phyloP scores from a whole-genome alignment of 2,888 invertebrate species.

The Digitonthophagus gazella region DNA sequence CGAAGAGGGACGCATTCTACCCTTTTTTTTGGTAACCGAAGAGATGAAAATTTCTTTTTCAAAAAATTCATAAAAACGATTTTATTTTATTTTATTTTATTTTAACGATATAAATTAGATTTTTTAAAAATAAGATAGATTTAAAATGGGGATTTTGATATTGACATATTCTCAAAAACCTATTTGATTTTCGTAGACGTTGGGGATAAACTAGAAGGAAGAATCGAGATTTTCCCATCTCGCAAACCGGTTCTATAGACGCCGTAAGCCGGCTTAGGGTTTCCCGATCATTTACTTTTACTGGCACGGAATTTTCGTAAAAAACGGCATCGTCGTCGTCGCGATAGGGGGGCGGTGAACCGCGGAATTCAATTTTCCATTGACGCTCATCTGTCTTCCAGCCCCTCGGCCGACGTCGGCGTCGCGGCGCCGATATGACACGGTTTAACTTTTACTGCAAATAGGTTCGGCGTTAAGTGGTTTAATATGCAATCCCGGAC shows the following conservation, averaged over 20 bases:
- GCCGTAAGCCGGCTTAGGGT: conserved; percentile 14
- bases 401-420: conserved; percentile 13
- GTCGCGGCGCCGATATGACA: background rate
- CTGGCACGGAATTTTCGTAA: conserved; percentile 10
- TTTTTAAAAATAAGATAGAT: background rate
- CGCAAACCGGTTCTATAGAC: background rate
- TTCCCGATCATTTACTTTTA: conserved; percentile 16
- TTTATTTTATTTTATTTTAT: no score
- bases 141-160: background rate
- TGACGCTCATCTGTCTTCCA: conserved; percentile 53
- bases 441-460: conserved; percentile 18
- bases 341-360: conserved; percentile 62
- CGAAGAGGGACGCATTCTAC: background rate
- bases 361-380: conserved; percentile 70
- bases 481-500: conserved; percentile 7
- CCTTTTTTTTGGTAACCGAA: background rate
- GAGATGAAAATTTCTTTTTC: no score
- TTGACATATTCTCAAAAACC: no score
- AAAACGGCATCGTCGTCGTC: conserved; percentile 2
- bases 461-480: conserved; percentile 16
- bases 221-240: background rate
- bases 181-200: no score
- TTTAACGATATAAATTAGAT: no score
- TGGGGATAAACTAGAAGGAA: no score
- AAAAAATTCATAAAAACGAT: no score